Percentiles rank a stretch among this genome's conserved stretches.
These are phyloP conservation scores for Choloepus hoffmanni DNA, from an alignment of 2,113 vertebrate genomes.

Conservation along the genomic window DNA sequence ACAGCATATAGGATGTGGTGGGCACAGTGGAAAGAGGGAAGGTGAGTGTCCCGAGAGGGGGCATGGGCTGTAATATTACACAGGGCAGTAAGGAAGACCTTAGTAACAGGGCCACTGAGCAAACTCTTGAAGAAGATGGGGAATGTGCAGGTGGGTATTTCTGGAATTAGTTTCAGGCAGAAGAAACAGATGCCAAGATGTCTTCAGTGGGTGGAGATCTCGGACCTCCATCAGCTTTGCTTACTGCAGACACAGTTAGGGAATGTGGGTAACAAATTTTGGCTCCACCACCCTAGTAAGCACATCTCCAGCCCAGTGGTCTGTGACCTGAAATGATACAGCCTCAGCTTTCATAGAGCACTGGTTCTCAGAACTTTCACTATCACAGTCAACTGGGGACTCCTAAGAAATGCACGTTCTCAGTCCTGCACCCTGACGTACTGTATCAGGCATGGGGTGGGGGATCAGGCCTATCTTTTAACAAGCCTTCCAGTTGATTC, in stretches of 20 bases:
- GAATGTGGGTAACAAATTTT: background rate
- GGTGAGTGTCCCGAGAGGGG: background rate
- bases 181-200: no score
- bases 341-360: background rate
- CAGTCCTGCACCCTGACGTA: background rate
- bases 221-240: background rate
- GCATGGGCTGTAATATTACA: no score
- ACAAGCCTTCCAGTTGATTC: background rate
- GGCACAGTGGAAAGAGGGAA: background rate
- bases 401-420: background rate
- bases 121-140: background rate
- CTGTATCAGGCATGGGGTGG: background rate
- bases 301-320: background rate
- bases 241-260: background rate
- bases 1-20: no score
- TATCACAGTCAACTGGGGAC: background rate
- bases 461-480: background rate
- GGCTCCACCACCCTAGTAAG: no score
- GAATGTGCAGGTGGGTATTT: background rate
- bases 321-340: background rate
- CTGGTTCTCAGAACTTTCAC: background rate
- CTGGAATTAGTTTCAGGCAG: background rate
- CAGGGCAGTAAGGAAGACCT: no score
- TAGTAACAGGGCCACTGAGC: background rate
- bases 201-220: no score